Conservation (phyloP, 2,797 vertebrate genomes). For the Tokudaia tokunoshimensis region DNA sequence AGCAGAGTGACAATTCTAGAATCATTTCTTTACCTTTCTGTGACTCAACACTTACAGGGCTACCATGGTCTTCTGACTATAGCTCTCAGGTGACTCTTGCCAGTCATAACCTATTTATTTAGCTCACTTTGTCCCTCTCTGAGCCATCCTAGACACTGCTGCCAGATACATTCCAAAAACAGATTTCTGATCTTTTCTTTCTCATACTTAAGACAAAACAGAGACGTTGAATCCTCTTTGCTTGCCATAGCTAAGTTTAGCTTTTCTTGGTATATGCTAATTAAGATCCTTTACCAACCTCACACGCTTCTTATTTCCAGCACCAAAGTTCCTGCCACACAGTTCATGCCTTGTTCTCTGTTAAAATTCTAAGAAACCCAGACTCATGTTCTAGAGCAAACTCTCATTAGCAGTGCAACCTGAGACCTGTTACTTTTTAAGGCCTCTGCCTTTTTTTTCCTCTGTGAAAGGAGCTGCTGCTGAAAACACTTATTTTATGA, state of each 20-base stretch:
- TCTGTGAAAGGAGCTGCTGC: not conserved
- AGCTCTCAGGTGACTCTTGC: not conserved
- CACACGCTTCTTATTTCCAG: not conserved
- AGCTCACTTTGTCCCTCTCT: not conserved
- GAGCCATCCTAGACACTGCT: not conserved
- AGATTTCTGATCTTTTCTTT: conserved; percentile 28
- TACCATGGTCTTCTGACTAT: not conserved
- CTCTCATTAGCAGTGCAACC: conserved; percentile 22
- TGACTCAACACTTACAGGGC: not conserved
- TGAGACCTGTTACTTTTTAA: not conserved
- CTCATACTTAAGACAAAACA: conserved; percentile 35
- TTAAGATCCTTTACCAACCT: conserved; percentile 47
- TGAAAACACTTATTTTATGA: conserved; percentile 8
- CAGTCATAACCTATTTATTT: not conserved
- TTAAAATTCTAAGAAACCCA: conserved; percentile 37
- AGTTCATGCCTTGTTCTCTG: conserved; percentile 6
- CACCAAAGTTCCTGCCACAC: not conserved
- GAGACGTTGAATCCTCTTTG: conserved; percentile 22
- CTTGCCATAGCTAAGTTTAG: conserved; percentile 20
- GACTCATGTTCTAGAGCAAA: conserved; percentile 11
- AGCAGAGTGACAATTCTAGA: not conserved
- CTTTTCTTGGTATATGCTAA: not conserved
- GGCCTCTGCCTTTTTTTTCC: conserved; percentile 14
- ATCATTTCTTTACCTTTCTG: conserved; percentile 20
- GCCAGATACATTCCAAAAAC: conserved; percentile 40